phyloP scores from a whole-genome alignment of 2,113 vertebrate genomes.

The Semnopithecus entellus region DNA sequence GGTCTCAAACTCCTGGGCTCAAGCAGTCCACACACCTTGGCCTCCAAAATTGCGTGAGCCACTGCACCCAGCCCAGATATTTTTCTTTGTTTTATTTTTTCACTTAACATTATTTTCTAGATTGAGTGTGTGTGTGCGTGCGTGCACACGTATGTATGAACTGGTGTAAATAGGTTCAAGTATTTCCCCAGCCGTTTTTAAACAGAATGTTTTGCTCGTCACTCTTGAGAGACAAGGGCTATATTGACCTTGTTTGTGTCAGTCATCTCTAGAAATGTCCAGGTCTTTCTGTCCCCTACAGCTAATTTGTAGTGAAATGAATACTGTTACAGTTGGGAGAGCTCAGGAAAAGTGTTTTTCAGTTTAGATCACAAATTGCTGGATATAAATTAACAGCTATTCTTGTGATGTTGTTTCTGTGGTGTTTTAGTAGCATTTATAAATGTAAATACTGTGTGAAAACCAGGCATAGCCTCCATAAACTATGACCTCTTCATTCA shows the following conservation, averaged over 20 bases:
- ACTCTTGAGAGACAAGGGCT: not conserved
- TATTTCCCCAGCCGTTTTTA: not conserved
- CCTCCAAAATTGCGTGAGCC: too few species aligned
- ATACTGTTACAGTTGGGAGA: not conserved
- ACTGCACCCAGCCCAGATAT: too few species aligned
- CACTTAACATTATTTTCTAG: not conserved
- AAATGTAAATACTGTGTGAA: not conserved
- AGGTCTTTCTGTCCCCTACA: not conserved
- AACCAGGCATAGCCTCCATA: not conserved
- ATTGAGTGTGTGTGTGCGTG: not conserved
- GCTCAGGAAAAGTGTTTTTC: not conserved
- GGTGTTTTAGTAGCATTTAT: not conserved
- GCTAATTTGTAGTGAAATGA: not conserved
- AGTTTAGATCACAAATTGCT: not conserved
- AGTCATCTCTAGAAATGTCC: not conserved
- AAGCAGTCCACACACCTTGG: too few species aligned
- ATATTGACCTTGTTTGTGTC: not conserved
- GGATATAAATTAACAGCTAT: not conserved
- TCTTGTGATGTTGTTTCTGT: not conserved
- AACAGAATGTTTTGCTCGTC: not conserved
- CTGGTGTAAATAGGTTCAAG: not conserved
- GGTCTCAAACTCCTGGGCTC: too few species aligned
- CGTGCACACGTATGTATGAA: not conserved
- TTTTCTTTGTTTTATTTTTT: slow-evolving; percentile 1
- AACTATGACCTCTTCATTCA: not conserved